phyloP scores from a whole-genome alignment of 2,888 invertebrate genomes.

The Erebia epiphron region DNA sequence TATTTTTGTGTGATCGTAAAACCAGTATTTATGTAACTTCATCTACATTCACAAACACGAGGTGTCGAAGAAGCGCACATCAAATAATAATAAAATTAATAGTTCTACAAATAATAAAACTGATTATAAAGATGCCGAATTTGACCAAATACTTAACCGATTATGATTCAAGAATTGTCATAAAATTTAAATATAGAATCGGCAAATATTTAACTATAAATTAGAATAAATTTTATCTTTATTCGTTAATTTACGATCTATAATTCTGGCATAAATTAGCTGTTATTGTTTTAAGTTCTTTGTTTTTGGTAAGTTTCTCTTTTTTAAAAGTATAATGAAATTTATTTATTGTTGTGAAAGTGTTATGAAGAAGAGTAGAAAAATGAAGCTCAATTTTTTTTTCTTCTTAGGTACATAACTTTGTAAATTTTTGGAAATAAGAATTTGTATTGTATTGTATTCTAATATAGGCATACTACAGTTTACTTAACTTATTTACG shows the following conservation, averaged over 20 bases:
- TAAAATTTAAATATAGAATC: conserved; percentile 14
- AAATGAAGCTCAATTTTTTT: too few species aligned
- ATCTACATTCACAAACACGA: conserved; percentile 2
- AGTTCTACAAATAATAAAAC: background rate
- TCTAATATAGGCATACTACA: too few species aligned
- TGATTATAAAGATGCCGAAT: conserved; percentile 6
- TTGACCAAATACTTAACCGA: background rate
- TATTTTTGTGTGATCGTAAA: conserved; percentile 24
- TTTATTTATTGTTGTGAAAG: background rate
- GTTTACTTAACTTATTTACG: too few species aligned
- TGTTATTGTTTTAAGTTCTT: conserved; percentile 11
- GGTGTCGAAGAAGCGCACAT: conserved; percentile 4
- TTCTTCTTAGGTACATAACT: too few species aligned
- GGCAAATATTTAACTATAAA: conserved; percentile 20
- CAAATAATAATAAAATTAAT: conserved; percentile 17
- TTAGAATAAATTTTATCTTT: conserved; percentile 3
- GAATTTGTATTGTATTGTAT: too few species aligned
- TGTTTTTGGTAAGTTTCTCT: conserved; percentile 3
- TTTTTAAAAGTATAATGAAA: conserved; percentile 7
- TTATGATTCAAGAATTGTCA: conserved; percentile 11
- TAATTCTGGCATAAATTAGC: conserved; percentile 3
- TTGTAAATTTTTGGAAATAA: too few species aligned
- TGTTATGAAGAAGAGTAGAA: background rate
- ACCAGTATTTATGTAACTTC: conserved; percentile 7
- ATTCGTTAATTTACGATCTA: background rate